A percentile compares a stretch with the other conserved stretches of the same genome.
Conservation (phyloP, 2,888 invertebrate genomes). For the Eulithis testata region DNA sequence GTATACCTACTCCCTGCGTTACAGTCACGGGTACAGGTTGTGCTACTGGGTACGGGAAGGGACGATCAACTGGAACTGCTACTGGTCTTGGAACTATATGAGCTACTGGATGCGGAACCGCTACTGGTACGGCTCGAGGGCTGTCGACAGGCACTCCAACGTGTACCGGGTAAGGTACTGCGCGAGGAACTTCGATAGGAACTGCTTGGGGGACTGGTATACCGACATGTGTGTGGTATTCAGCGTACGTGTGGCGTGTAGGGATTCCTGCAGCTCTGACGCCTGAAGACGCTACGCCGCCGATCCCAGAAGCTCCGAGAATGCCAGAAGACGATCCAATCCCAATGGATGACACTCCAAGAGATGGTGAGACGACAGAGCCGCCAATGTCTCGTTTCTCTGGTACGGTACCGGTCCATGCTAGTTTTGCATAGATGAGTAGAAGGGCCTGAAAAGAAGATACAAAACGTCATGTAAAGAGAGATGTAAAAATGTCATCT, state of each 20-base stretch:
- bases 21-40: constrained; percentile 81
- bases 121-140: constrained; percentile 75
- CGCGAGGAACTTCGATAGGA: constrained; percentile 63
- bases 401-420: constrained; percentile 29
- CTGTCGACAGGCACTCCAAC: constrained; percentile 79
- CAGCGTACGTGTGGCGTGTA: constrained; percentile 69
- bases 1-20: constrained; percentile 80
- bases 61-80: constrained; percentile 80
- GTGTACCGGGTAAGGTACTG: constrained; percentile 79
- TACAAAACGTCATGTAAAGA: not conserved
- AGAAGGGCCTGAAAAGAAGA: constrained; percentile 55
- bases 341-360: constrained; percentile 2
- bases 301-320: not conserved
- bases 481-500: not conserved
- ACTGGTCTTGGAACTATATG: constrained; percentile 75
- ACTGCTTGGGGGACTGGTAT: constrained; percentile 82
- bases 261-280: constrained; percentile 48
- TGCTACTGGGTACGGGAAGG: constrained; percentile 82
- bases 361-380: constrained; percentile 27
- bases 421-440: constrained; percentile 40
- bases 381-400: constrained; percentile 34
- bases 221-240: constrained; percentile 77
- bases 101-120: constrained; percentile 78
- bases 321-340: constrained; percentile 1
- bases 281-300: not conserved